Percentiles rank a stretch among this genome's conserved stretches.
These are phyloP conservation scores for Sebastes jordani DNA, from an alignment of 2,797 vertebrate species.

Conservation along the genomic window DNA sequence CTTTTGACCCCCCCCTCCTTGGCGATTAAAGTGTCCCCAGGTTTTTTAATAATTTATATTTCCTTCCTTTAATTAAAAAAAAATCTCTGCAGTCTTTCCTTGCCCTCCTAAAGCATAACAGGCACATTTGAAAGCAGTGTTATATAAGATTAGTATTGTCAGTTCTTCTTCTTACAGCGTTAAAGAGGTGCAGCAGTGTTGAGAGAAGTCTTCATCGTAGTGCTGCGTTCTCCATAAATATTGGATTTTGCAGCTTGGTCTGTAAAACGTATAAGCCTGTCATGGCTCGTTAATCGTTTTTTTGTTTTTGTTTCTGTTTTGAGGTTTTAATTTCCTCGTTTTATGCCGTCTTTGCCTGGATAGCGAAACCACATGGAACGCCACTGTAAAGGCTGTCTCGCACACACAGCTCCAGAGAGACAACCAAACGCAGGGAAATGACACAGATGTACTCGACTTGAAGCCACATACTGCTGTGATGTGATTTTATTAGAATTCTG, in stretches of 20 bases:
- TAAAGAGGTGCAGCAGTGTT: background rate
- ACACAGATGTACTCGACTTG: slow-evolving; percentile 36
- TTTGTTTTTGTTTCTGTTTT: slow-evolving; percentile 13
- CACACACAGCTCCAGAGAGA: slow-evolving; percentile 19
- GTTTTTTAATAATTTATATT: slow-evolving; percentile 33
- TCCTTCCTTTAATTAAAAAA: background rate
- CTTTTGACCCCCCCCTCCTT: slow-evolving; percentile 5
- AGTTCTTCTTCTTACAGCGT: background rate
- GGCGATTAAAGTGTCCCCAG: slow-evolving; percentile 5
- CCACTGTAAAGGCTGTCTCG: slow-evolving; percentile 11
- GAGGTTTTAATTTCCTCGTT: slow-evolving; percentile 39
- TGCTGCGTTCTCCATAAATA: slow-evolving; percentile 25
- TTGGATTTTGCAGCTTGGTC: slow-evolving; percentile 25
- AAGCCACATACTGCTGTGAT: slow-evolving; percentile 35
- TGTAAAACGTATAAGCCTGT: slow-evolving; percentile 20
- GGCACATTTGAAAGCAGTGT: slow-evolving; percentile 11
- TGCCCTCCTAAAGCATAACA: background rate
- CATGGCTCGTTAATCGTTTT: slow-evolving; percentile 41
- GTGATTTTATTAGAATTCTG: slow-evolving; percentile 51
- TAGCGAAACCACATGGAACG: slow-evolving; percentile 52
- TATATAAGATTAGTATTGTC: slow-evolving; percentile 8
- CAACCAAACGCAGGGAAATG: slow-evolving; percentile 5
- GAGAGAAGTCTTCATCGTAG: slow-evolving; percentile 1
- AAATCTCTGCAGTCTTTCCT: background rate
- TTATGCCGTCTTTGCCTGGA: slow-evolving; percentile 22